Percentiles rank a stretch among this genome's conserved stretches.
Evolutionary conservation across 2,888 invertebrate species (phyloP).

Genomic region (Beris morrisii): DNA sequence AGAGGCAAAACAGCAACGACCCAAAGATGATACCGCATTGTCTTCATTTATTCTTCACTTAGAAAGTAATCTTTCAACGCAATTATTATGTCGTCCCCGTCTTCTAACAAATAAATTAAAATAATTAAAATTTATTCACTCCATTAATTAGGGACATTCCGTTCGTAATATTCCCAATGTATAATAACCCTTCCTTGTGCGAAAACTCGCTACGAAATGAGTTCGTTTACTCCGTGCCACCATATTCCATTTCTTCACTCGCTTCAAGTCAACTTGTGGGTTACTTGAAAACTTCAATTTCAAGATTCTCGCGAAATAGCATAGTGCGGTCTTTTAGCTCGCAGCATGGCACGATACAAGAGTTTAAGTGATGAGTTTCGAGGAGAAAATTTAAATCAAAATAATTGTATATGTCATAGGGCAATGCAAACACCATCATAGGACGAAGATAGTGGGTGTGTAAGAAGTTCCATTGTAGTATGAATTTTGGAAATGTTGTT

Average conservation of each 20-base stretch:
- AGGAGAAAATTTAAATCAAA: slow-evolving; percentile 37
- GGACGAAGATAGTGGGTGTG: not conserved
- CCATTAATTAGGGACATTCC: slow-evolving; percentile 36
- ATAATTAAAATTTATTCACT: slow-evolving; percentile 40
- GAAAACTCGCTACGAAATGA: too few species aligned
- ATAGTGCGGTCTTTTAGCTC: not conserved
- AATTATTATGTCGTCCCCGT: slow-evolving; percentile 16
- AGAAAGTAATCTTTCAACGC: slow-evolving; percentile 3
- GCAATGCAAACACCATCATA: not conserved
- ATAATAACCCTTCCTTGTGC: slow-evolving; percentile 9
- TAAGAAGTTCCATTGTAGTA: slow-evolving; percentile 9
- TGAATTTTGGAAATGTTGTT: slow-evolving; percentile 23
- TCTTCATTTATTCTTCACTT: too few species aligned
- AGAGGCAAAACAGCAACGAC: too few species aligned
- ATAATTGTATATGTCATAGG: slow-evolving; percentile 30
- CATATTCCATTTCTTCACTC: too few species aligned
- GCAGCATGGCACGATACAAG: not conserved
- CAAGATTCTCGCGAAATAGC: too few species aligned
- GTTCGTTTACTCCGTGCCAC: too few species aligned
- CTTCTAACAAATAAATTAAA: slow-evolving; percentile 37
- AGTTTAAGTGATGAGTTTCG: slow-evolving; percentile 11
- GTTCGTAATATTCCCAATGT: slow-evolving; percentile 3
- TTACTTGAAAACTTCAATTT: too few species aligned
- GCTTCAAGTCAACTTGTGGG: too few species aligned
- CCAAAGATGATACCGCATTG: too few species aligned